These are phyloP conservation scores for Carlito syrichta DNA, from an alignment of 2,113 vertebrate genomes.

Conservation along the genomic window DNA sequence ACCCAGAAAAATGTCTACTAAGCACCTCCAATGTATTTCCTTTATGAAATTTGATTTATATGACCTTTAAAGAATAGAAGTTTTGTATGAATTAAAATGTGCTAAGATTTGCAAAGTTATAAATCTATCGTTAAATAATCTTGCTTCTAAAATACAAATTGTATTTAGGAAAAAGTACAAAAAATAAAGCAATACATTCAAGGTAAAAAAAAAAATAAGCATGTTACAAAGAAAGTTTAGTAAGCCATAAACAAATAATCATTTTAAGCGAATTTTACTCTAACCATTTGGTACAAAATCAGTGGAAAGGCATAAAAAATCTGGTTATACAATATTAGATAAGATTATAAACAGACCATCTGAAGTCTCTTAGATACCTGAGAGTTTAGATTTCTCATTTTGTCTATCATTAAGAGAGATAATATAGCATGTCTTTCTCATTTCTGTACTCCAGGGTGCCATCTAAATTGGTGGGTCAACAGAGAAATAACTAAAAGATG, in stretches of 20 bases:
- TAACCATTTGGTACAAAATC: neutral
- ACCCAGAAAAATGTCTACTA: neutral
- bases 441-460: neutral
- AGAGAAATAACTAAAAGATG: neutral
- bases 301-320: neutral
- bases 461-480: neutral
- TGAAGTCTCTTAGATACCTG: neutral
- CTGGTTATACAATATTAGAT: neutral
- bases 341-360: neutral
- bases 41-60: neutral
- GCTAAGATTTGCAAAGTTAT: neutral
- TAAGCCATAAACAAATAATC: constrained; percentile 5
- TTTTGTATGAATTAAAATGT: neutral
- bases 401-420: neutral
- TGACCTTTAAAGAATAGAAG: neutral
- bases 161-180: neutral
- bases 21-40: neutral
- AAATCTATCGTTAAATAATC: neutral
- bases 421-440: neutral
- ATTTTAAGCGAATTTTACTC: constrained; percentile 2
- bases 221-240: neutral
- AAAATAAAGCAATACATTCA: neutral
- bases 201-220: neutral
- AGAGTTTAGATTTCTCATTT: neutral
- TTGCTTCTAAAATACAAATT: neutral